Evolutionary conservation across 2,113 vertebrate genomes (phyloP).

Genomic region (Hippocampus zosterae): DNA sequence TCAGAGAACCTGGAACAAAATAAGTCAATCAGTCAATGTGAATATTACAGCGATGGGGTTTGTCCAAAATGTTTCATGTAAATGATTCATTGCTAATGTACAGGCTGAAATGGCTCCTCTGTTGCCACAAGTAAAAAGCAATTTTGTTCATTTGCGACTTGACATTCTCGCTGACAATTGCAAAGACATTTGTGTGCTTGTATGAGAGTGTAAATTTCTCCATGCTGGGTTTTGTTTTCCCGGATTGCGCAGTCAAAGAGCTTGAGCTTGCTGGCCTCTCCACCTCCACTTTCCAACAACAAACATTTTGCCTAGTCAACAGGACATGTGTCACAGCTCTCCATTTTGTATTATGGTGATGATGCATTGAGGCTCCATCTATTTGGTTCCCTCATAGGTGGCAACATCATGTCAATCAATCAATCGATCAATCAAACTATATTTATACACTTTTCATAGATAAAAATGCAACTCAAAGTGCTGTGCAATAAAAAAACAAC

Average conservation of each 20-base stretch:
- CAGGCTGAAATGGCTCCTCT: not conserved
- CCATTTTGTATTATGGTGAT: not conserved
- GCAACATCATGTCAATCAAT: not conserved
- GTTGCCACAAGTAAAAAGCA: conserved; percentile 6
- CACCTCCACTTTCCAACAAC: too few relatives aligned
- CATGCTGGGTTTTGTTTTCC: not conserved
- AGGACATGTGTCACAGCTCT: not conserved
- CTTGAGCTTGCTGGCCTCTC: too few relatives aligned
- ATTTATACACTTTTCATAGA: too few relatives aligned
- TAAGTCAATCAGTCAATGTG: too few relatives aligned
- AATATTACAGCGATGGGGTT: too few relatives aligned
- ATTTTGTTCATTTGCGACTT: conserved; percentile 35
- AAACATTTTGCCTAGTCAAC: not conserved
- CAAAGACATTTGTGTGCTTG: conserved; percentile 7
- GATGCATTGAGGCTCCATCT: too few relatives aligned
- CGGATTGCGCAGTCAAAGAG: not conserved
- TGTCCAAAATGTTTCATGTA: not conserved
- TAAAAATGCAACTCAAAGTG: too few relatives aligned
- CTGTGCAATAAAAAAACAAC: too few relatives aligned
- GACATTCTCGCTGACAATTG: conserved; percentile 20
- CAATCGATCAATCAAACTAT: too few relatives aligned
- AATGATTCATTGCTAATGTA: not conserved
- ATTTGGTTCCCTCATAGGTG: not conserved
- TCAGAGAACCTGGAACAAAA: too few relatives aligned
- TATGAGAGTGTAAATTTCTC: not conserved